These are phyloP conservation scores for Clarias macrocephalus DNA, from an alignment of 2,113 vertebrate species.

Conservation along the genomic window DNA sequence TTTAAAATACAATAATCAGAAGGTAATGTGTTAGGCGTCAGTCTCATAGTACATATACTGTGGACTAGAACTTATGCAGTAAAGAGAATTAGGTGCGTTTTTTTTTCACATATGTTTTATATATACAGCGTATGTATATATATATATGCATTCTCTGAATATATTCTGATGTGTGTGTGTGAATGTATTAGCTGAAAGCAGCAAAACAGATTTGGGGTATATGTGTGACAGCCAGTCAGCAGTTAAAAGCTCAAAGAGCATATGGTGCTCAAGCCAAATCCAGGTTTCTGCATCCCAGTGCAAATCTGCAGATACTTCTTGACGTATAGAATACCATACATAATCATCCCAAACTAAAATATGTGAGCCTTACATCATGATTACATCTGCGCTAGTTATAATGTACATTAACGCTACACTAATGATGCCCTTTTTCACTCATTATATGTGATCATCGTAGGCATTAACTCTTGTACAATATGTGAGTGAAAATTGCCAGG, in stretches of 20 bases:
- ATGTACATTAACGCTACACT: background rate
- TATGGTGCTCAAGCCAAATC: constrained; percentile 6
- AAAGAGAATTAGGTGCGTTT: background rate
- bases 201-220: background rate
- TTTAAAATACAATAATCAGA: background rate
- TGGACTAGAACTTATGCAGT: background rate
- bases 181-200: background rate
- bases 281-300: background rate
- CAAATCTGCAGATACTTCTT: background rate
- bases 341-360: background rate
- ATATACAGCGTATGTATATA: too few species aligned
- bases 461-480: background rate
- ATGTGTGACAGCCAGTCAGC: background rate
- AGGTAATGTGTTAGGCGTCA: background rate
- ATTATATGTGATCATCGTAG: background rate
- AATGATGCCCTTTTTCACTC: background rate
- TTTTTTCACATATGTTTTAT: background rate
- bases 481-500: background rate
- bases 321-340: background rate
- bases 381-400: background rate
- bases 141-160: background rate
- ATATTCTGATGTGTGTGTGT: background rate
- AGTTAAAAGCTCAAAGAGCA: background rate
- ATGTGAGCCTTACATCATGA: background rate
- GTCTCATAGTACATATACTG: background rate